Evolutionary conservation across 1,140 invertebrate species (phyloP).

Genomic region (Leptinotarsa lineolata): DNA sequence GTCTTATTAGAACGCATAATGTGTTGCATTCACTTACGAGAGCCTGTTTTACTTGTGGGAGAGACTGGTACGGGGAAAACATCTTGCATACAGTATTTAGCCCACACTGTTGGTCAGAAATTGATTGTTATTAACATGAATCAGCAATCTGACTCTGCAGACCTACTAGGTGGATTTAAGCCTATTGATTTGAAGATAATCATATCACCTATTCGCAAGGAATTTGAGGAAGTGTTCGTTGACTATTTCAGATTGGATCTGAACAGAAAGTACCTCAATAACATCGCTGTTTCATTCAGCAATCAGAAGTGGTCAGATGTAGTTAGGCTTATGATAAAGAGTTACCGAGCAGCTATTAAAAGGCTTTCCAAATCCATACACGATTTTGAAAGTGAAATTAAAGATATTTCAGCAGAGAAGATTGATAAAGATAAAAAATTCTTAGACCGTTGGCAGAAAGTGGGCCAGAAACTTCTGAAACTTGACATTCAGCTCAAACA

Average conservation of each 20-base stretch:
- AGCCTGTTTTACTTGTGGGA: constrained; percentile 94
- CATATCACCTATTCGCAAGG: constrained; percentile 74
- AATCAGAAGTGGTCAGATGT: constrained; percentile 74
- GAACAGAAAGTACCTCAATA: constrained; percentile 83
- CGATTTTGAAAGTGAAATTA: constrained; percentile 26
- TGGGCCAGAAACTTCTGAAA: constrained; percentile 74
- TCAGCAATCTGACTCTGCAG: constrained; percentile 95
- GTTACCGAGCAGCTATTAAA: constrained; percentile 70
- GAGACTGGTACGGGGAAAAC: constrained; percentile 99
- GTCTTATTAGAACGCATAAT: constrained; percentile 86
- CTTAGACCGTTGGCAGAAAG: constrained; percentile 56
- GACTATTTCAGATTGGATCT: constrained; percentile 77
- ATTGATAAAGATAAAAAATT: constrained; percentile 53
- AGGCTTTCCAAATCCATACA: constrained; percentile 45
- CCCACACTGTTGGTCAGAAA: constrained; percentile 79
- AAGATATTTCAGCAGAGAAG: constrained; percentile 36
- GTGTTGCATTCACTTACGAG: constrained; percentile 78
- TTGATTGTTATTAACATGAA: constrained; percentile 99
- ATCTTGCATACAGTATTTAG: constrained; percentile 91
- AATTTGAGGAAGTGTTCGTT: constrained; percentile 85
- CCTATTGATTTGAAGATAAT: constrained; percentile 89
- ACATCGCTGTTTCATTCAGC: constrained; percentile 77
- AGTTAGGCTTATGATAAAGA: constrained; percentile 77
- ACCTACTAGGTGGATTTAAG: constrained; percentile 96
- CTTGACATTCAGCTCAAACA: constrained; percentile 71